A percentile compares a stretch with the other conserved stretches of the same genome.
phyloP scores from a whole-genome alignment of 1,140 invertebrate genomes.

The Drosophila kikkawai region DNA sequence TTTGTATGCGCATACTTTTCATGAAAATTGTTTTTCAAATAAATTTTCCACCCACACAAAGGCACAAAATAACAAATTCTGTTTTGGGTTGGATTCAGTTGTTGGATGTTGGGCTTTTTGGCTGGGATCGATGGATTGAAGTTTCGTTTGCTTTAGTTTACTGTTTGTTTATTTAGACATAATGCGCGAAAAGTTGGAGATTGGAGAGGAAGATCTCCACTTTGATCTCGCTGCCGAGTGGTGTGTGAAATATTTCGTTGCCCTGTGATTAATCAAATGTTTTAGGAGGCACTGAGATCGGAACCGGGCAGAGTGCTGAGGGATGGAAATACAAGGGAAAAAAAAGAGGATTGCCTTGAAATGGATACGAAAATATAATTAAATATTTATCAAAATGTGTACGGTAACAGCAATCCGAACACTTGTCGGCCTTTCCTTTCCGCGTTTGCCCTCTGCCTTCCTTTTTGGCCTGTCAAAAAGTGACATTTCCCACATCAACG shows the following conservation, averaged over 20 bases:
- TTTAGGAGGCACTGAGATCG: slow-evolving; percentile 40
- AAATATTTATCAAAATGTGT: slow-evolving; percentile 80
- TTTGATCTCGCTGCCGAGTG: slow-evolving; percentile 67
- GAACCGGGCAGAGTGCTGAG: slow-evolving; percentile 19
- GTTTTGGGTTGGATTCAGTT: slow-evolving; percentile 47
- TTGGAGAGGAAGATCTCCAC: slow-evolving; percentile 36
- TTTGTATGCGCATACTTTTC: slow-evolving; percentile 81
- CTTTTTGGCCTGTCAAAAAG: slow-evolving; percentile 63
- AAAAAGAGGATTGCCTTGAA: slow-evolving; percentile 31
- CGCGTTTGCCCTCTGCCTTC: neutral
- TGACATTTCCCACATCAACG: slow-evolving; percentile 82
- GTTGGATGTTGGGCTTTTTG: slow-evolving; percentile 7
- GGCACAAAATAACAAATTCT: slow-evolving; percentile 32
- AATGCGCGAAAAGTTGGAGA: slow-evolving; percentile 80
- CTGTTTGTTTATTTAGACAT: slow-evolving; percentile 82
- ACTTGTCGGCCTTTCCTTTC: slow-evolving; percentile 61
- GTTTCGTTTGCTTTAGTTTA: slow-evolving; percentile 30
- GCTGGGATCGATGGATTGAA: slow-evolving; percentile 27
- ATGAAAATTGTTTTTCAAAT: slow-evolving; percentile 81
- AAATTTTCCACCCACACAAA: slow-evolving; percentile 71
- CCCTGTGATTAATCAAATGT: slow-evolving; percentile 78
- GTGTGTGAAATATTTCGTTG: slow-evolving; percentile 55
- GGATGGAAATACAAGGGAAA: neutral
- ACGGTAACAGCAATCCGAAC: slow-evolving; percentile 74
- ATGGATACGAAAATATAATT: slow-evolving; percentile 80